Conservation (phyloP, 2,888 invertebrate genomes). For the Drosophila vallismaia region DNA sequence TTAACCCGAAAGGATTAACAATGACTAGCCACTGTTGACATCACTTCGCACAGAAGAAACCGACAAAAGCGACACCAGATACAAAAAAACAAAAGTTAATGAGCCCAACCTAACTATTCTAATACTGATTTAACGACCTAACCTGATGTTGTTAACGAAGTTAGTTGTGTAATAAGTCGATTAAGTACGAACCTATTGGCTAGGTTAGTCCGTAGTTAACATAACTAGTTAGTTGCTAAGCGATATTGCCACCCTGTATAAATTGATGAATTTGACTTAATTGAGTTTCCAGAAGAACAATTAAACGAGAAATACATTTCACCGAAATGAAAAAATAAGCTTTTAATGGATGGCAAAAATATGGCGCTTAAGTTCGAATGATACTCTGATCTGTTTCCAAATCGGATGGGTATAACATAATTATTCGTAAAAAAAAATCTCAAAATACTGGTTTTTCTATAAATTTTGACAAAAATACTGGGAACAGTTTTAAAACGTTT, state of each 20-base stretch:
- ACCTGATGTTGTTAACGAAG: background rate
- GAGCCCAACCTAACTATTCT: background rate
- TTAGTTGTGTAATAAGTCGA: slow-evolving; percentile 34
- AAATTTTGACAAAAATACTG: no score
- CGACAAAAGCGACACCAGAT: slow-evolving; percentile 7
- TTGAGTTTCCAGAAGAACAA: slow-evolving; percentile 23
- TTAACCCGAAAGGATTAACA: slow-evolving; percentile 33
- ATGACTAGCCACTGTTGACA: slow-evolving; percentile 61
- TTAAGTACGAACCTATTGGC: slow-evolving; percentile 35
- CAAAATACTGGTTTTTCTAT: no score
- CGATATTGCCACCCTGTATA: slow-evolving; percentile 33
- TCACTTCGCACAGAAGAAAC: slow-evolving; percentile 41
- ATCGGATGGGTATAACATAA: no score
- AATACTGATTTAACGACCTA: background rate
- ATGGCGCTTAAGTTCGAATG: no score
- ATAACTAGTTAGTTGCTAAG: slow-evolving; percentile 37
- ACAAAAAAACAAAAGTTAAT: background rate
- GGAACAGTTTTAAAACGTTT: no score
- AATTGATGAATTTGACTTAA: slow-evolving; percentile 36
- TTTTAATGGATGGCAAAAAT: background rate
- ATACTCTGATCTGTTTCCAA: no score
- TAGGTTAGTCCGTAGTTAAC: slow-evolving; percentile 31
- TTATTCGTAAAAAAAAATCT: no score
- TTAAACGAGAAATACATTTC: slow-evolving; percentile 26
- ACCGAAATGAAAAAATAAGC: background rate